phyloP scores from a whole-genome alignment of 2,888 invertebrate species.

The Eupithecia inturbata region DNA sequence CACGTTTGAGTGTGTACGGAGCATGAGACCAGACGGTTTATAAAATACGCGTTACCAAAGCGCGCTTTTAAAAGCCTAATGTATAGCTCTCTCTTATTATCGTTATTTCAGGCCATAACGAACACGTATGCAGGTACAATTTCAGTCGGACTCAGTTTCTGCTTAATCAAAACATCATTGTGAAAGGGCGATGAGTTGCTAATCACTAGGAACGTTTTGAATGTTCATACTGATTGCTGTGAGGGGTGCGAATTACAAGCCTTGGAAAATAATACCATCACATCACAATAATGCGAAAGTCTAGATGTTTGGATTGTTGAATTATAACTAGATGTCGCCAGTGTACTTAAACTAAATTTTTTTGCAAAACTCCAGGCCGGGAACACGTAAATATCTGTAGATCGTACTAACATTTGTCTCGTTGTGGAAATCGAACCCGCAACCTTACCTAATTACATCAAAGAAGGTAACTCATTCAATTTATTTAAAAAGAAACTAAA shows the following conservation, averaged over 20 bases:
- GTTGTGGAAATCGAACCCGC: background rate
- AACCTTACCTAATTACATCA: no score
- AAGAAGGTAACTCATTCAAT: no score
- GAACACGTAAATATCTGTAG: background rate
- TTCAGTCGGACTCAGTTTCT: constrained; percentile 22
- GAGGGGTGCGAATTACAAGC: background rate
- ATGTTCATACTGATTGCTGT: constrained; percentile 37
- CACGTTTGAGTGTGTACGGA: no score
- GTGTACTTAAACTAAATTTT: no score
- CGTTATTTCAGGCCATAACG: background rate
- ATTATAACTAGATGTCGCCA: no score
- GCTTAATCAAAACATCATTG: constrained; percentile 25
- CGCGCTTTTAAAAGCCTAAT: no score
- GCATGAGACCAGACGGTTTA: no score
- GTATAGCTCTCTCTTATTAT: no score
- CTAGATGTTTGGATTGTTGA: background rate
- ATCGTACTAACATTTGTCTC: background rate
- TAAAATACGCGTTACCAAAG: no score
- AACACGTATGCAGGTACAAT: background rate
- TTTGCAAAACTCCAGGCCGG: no score
- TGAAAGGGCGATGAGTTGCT: constrained; percentile 43
- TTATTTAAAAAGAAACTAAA: no score
- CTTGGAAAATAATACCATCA: background rate
- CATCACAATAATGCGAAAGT: background rate
- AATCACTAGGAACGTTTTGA: constrained; percentile 38